Conservation (phyloP, 2,113 vertebrate genomes). For the Zapus hudsonius region DNA sequence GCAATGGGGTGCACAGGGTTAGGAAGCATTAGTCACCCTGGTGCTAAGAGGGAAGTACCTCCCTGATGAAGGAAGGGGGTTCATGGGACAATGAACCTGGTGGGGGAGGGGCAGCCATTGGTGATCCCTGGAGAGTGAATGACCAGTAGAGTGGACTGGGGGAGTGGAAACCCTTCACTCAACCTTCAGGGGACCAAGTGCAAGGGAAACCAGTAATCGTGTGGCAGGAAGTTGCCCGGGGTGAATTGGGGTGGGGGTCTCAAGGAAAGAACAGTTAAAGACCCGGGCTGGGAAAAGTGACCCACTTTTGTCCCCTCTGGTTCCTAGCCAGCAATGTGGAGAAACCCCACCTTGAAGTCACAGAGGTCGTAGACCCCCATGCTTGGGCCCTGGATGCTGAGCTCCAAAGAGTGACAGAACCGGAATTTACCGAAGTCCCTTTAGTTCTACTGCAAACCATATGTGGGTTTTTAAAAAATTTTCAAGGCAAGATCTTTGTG, state of each 20-base stretch:
- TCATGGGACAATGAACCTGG: background rate
- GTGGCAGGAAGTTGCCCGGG: background rate
- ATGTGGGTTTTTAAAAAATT: background rate
- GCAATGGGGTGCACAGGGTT: rapidly evolving
- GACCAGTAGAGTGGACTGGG: background rate
- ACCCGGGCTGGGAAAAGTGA: background rate
- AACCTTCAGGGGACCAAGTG: background rate
- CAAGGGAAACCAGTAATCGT: background rate
- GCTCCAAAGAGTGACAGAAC: background rate
- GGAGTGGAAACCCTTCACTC: too few species aligned
- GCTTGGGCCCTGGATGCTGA: too few species aligned
- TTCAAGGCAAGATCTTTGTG: too few species aligned
- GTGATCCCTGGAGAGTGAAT: background rate
- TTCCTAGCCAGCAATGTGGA: rapidly evolving
- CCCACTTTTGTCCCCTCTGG: background rate
- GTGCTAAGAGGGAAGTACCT: background rate
- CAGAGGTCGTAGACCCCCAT: background rate
- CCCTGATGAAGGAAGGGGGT: background rate
- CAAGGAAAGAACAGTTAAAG: background rate
- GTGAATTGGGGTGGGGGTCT: background rate
- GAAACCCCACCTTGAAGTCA: rapidly evolving
- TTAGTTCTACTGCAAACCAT: background rate
- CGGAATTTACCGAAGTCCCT: background rate
- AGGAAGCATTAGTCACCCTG: background rate
- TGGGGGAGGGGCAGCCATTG: rapidly evolving